Evolutionary conservation across 1,140 invertebrate genomes (phyloP).

Genomic region (Notospermus geniculatus): DNA sequence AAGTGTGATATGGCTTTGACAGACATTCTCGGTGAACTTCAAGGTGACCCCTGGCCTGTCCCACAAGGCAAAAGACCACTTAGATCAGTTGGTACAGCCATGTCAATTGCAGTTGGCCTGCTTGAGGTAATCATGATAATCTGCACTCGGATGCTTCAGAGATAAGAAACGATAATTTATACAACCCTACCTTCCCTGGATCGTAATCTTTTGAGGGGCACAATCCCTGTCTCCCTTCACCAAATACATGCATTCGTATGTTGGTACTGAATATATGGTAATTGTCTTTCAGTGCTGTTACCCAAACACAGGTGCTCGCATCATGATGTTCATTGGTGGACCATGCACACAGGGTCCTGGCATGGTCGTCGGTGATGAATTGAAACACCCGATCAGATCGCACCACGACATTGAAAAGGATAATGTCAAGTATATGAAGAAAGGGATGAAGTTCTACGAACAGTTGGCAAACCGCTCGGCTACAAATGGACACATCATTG

Average conservation of each 20-base stretch:
- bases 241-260: no score
- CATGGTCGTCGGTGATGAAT: conserved; percentile 94
- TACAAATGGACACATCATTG: conserved; percentile 94
- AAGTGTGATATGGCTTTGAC: conserved; percentile 95
- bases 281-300: conserved; percentile 82
- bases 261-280: no score
- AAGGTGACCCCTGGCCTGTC: conserved; percentile 95
- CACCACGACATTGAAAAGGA: conserved; percentile 99
- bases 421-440: conserved; percentile 98
- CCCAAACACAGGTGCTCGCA: conserved; percentile 93
- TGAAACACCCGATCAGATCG: conserved; percentile 97
- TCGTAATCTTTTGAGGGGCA: no score
- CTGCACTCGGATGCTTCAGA: no score
- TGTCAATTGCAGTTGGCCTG: conserved; percentile 94
- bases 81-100: conserved; percentile 90
- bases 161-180: no score
- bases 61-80: conserved; percentile 90
- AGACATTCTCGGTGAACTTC: conserved; percentile 93
- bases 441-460: conserved; percentile 98
- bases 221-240: no score
- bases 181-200: no score
- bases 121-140: conserved; percentile 71
- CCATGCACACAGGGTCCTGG: conserved; percentile 97
- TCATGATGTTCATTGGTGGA: conserved; percentile 98
- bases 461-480: conserved; percentile 82